Percentiles rank a stretch among this genome's conserved stretches.
phyloP scores from a whole-genome alignment of 2,797 vertebrate species.

The Cryptoprocta ferox region DNA sequence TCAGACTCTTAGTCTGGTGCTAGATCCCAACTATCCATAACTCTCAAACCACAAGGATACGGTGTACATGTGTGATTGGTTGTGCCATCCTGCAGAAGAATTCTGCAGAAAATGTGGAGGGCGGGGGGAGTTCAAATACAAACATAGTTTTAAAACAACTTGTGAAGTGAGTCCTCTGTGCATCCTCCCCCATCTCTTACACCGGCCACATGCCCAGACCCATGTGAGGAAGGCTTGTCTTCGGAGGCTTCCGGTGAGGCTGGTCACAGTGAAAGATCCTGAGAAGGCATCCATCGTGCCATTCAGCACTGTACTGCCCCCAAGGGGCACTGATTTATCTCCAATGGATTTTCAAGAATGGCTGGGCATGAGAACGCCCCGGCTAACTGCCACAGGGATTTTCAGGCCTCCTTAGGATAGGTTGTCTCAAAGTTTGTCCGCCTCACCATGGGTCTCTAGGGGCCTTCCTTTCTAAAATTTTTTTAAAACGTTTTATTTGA shows the following conservation, averaged over 20 bases:
- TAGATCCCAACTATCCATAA: background rate
- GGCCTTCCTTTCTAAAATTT: no score
- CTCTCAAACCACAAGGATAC: background rate
- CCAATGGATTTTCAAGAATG: background rate
- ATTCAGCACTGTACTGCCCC: background rate
- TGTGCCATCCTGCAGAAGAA: background rate
- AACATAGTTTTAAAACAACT: background rate
- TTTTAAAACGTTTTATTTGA: no score
- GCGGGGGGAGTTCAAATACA: background rate
- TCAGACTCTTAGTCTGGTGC: background rate
- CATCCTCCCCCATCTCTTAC: background rate
- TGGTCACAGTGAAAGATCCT: fast-evolving
- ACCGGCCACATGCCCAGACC: no score
- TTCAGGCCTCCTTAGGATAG: no score
- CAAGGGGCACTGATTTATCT: background rate
- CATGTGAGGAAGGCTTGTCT: background rate
- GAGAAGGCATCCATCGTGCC: fast-evolving
- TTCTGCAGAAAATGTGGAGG: background rate
- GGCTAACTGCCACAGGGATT: background rate
- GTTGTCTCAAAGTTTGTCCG: background rate
- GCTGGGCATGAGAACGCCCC: fast-evolving
- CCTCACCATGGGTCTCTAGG: background rate
- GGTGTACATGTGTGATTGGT: background rate
- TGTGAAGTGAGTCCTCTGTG: background rate
- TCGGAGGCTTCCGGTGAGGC: background rate